A percentile compares a stretch with the other conserved stretches of the same genome.
Conservation (phyloP, 1,140 invertebrate species). For the Ceratosolen fusciceps region DNA sequence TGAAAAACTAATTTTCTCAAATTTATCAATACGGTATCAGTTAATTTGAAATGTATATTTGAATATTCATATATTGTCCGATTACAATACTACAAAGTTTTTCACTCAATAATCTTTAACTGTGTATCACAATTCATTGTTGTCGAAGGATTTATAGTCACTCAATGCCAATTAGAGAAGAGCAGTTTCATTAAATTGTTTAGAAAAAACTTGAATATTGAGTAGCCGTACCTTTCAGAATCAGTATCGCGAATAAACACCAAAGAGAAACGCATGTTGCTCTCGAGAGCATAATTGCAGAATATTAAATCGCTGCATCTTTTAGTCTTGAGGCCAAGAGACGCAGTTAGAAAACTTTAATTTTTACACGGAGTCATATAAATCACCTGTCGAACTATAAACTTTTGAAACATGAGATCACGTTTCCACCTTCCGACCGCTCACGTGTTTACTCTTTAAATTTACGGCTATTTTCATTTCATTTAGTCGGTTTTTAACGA, state of each 20-base stretch:
- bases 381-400: conserved; percentile 19
- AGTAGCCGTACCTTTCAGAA: background rate
- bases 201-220: background rate
- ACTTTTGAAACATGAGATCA: conserved; percentile 26
- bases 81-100: no score
- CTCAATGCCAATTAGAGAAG: background rate
- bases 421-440: conserved; percentile 16
- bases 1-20: no score
- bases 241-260: conserved; percentile 12
- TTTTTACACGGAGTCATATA: conserved; percentile 30
- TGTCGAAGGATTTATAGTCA: background rate
- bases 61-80: no score
- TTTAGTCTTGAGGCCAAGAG: background rate
- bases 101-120: no score
- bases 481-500: conserved; percentile 20
- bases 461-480: conserved; percentile 35
- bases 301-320: conserved; percentile 32
- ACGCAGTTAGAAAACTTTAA: conserved; percentile 18
- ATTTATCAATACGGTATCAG: no score
- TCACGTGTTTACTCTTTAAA: conserved; percentile 23
- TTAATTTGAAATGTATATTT: no score
- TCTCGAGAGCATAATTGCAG: conserved; percentile 29
- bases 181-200: background rate
- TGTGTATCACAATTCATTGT: background rate
- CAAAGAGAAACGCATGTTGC: conserved; percentile 15